Conservation (phyloP, 2,888 invertebrate genomes). For the Drosophila incognita region DNA sequence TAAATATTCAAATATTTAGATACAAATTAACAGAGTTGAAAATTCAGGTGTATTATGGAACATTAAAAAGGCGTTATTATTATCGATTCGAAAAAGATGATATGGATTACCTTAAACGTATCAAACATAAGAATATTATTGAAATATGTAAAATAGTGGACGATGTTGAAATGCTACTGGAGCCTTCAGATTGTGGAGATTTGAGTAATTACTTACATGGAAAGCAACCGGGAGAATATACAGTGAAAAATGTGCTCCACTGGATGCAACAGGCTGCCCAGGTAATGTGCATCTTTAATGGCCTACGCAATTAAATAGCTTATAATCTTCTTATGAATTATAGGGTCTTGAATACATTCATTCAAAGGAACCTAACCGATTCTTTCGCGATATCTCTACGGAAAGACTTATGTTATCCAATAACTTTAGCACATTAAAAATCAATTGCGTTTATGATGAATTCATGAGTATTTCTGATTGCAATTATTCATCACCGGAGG, state of each 20-base stretch:
- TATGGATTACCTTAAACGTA: too few relatives aligned
- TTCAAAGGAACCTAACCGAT: not conserved
- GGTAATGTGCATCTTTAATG: not conserved
- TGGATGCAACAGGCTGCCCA: not conserved
- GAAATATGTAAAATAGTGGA: too few relatives aligned
- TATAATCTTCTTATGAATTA: not conserved
- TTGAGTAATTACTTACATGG: not conserved
- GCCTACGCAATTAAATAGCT: not conserved
- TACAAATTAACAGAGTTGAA: not conserved
- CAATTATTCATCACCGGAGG: not conserved
- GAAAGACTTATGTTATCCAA: not conserved
- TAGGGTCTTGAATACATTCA: not conserved
- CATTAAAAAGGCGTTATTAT: too few relatives aligned
- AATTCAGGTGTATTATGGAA: too few relatives aligned
- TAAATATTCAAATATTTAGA: too few relatives aligned
- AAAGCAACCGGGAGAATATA: not conserved
- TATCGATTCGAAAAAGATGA: too few relatives aligned
- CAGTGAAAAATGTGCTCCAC: not conserved
- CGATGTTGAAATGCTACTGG: accelerated
- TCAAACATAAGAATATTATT: too few relatives aligned
- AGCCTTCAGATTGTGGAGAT: accelerated
- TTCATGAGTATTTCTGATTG: accelerated
- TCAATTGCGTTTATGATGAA: not conserved
- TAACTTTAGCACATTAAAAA: constrained; percentile 2
- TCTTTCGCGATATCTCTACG: not conserved